Conservation (phyloP, 2,113 vertebrate species). For the Rhodinocichla rosea region DNA sequence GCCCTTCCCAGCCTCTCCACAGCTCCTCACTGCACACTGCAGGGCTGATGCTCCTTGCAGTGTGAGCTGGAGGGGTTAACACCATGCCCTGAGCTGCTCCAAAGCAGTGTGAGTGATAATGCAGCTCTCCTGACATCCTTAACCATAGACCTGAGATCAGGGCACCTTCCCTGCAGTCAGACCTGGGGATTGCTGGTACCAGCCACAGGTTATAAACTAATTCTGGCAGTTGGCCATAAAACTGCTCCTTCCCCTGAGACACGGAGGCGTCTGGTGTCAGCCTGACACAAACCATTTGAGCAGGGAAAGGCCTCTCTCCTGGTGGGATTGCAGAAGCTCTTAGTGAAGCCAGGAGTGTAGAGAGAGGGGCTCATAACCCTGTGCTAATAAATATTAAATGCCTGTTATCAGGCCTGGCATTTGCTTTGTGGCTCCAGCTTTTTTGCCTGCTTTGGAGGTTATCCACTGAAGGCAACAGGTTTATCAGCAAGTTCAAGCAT, state of each 20-base stretch:
- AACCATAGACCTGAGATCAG: slow-evolving; percentile 26
- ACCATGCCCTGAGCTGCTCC: background rate
- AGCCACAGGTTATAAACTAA: slow-evolving; percentile 63
- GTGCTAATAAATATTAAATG: slow-evolving; percentile 39
- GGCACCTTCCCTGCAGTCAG: slow-evolving; percentile 61
- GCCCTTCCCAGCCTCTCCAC: background rate
- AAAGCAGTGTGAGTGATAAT: background rate
- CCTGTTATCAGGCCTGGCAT: slow-evolving; percentile 38
- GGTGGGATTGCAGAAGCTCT: slow-evolving; percentile 14
- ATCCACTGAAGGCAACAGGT: slow-evolving; percentile 28
- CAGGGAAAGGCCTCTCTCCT: slow-evolving; percentile 7
- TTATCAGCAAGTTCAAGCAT: slow-evolving; percentile 64
- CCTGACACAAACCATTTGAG: slow-evolving; percentile 67
- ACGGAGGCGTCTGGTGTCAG: slow-evolving; percentile 63
- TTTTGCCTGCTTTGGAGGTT: slow-evolving; percentile 32
- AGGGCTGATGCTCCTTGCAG: background rate
- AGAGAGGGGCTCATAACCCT: slow-evolving; percentile 9
- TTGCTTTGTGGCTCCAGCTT: background rate
- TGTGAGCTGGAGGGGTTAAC: slow-evolving; percentile 28
- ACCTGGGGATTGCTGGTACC: slow-evolving; percentile 26
- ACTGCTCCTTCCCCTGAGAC: slow-evolving; percentile 46
- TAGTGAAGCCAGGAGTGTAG: background rate
- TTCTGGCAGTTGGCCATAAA: slow-evolving; percentile 64
- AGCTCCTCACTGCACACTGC: background rate
- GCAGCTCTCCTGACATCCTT: background rate